These are phyloP conservation scores for Ceyx cyanopectus DNA, from an alignment of 2,113 vertebrate genomes.

Conservation along the genomic window DNA sequence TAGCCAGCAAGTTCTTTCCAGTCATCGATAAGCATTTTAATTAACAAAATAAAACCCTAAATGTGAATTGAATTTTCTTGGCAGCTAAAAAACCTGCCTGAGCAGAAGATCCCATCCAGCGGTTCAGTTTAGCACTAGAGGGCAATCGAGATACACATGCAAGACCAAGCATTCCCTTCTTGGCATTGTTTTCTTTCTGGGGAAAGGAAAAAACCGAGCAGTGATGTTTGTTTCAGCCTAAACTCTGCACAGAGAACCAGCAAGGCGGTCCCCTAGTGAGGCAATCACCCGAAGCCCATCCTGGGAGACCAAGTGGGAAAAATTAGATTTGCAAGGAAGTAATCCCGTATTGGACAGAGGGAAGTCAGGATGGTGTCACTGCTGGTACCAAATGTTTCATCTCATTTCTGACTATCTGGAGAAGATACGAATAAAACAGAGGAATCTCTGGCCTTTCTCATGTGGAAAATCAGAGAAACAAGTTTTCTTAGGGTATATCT, in stretches of 20 bases:
- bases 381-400: not conserved
- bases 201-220: not conserved
- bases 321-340: not conserved
- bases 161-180: not conserved
- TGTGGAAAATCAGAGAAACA: not conserved
- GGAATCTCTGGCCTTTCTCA: not conserved
- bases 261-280: not conserved
- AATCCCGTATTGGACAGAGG: not conserved
- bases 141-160: conserved; percentile 46
- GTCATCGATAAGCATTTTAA: conserved; percentile 50
- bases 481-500: not conserved
- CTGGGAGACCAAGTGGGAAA: not conserved
- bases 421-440: not conserved
- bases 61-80: not conserved
- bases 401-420: not conserved
- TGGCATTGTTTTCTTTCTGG: rapidly evolving
- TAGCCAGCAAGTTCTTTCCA: not conserved
- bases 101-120: not conserved
- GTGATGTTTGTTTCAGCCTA: not conserved
- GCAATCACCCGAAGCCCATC: not conserved
- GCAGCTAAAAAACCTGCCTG: not conserved
- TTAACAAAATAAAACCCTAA: conserved; percentile 44
- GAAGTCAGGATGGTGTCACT: not conserved
- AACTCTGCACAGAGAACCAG: not conserved
- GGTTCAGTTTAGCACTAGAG: conserved; percentile 47